Percentiles rank a stretch among this genome's conserved stretches.
phyloP scores from a whole-genome alignment of 2,888 invertebrate species.

The Rhagium mordax region DNA sequence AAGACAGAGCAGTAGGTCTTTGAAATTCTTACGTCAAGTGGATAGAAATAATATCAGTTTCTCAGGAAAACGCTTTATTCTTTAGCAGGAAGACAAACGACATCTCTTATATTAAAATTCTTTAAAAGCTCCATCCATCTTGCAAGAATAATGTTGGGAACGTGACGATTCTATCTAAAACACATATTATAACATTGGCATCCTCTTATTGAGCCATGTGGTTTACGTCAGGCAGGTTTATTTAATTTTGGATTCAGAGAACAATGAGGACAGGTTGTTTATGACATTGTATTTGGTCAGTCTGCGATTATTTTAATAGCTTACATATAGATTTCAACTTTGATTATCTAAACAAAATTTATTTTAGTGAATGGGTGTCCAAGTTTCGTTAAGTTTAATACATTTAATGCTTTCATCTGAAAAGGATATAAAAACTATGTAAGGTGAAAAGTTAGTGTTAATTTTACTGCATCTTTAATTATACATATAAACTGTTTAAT shows the following conservation, averaged over 20 bases:
- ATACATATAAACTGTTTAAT: too few relatives aligned
- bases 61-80: background rate
- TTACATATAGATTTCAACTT: too few relatives aligned
- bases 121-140: background rate
- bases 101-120: conserved; percentile 20
- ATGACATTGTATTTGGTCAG: background rate
- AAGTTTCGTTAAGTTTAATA: too few relatives aligned
- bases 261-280: background rate
- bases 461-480: too few relatives aligned
- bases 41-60: background rate
- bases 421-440: too few relatives aligned
- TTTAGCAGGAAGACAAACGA: background rate
- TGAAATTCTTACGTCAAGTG: background rate
- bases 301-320: background rate
- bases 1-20: background rate
- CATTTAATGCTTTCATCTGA: too few relatives aligned
- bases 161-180: conserved; percentile 9
- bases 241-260: background rate
- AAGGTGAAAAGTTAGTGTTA: too few relatives aligned
- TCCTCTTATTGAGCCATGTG: background rate
- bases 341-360: too few relatives aligned
- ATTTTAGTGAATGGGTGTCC: too few relatives aligned
- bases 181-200: background rate
- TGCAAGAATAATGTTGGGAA: conserved; percentile 9
- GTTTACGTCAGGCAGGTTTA: background rate